Percentiles rank a stretch among this genome's conserved stretches.
These are phyloP conservation scores for Paguma larvata DNA, from an alignment of 2,797 vertebrate genomes.

Conservation along the genomic window DNA sequence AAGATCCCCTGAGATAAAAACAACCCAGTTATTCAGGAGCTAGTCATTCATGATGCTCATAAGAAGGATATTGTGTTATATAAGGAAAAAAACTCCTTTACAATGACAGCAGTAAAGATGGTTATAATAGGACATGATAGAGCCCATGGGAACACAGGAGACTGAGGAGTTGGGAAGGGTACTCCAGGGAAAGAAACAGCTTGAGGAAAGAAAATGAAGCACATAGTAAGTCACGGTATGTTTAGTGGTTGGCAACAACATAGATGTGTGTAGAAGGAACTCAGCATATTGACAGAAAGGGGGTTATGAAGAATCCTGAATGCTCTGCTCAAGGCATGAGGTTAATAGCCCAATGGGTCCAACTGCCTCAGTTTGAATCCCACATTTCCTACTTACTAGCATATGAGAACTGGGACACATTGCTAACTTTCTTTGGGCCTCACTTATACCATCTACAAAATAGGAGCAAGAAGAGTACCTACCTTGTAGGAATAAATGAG, in stretches of 20 bases:
- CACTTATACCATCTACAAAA: slow-evolving; percentile 38
- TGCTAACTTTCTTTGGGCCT: neutral
- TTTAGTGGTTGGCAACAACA: neutral
- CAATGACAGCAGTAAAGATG: neutral
- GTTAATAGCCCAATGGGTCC: neutral
- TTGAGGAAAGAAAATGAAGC: neutral
- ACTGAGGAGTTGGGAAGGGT: neutral
- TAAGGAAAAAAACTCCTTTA: neutral
- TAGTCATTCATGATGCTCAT: neutral
- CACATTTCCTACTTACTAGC: neutral
- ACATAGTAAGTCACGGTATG: neutral
- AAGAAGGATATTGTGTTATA: neutral
- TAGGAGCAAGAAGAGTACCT: neutral
- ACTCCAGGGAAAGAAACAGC: neutral
- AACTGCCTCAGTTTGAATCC: neutral
- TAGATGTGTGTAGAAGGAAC: neutral
- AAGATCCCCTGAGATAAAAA: slow-evolving; percentile 1
- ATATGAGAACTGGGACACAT: neutral
- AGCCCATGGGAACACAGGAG: neutral
- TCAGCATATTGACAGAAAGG: neutral
- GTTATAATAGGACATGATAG: neutral
- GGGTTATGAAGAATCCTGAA: neutral
- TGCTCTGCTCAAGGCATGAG: neutral
- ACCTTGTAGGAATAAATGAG: neutral
- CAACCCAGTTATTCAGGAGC: neutral